phyloP scores from a whole-genome alignment of 2,888 invertebrate species.

The Boloria euphrosyne region DNA sequence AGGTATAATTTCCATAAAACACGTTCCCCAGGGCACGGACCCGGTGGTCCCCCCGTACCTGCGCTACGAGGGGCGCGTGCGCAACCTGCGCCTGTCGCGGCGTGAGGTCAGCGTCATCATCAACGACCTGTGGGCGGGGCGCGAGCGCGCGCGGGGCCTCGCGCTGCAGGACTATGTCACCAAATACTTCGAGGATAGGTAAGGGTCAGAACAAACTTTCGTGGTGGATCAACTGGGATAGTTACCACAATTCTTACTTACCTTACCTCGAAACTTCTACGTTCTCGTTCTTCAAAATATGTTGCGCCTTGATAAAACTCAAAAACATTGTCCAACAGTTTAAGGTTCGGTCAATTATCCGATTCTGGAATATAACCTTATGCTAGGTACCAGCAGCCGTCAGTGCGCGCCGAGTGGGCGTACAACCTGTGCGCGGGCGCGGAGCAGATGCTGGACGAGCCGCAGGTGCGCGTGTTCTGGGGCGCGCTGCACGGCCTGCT shows the following conservation, averaged over 20 bases:
- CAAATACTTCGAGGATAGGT: slow-evolving; percentile 75
- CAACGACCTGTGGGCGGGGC: slow-evolving; percentile 75
- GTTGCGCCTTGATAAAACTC: not conserved
- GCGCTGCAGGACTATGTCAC: slow-evolving; percentile 74
- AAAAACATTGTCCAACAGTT: too few relatives aligned
- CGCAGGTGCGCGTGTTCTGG: slow-evolving; percentile 74
- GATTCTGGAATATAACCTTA: too few relatives aligned
- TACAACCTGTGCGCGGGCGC: slow-evolving; percentile 77
- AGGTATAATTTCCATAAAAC: too few relatives aligned
- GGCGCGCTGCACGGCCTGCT: slow-evolving; percentile 68
- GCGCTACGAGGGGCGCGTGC: slow-evolving; percentile 69
- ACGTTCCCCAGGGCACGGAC: slow-evolving; percentile 61
- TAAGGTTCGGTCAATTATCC: too few relatives aligned
- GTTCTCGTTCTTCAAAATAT: too few relatives aligned
- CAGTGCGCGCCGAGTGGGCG: slow-evolving; percentile 78
- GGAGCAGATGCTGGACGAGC: slow-evolving; percentile 75
- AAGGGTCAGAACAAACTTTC: not conserved
- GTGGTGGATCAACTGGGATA: too few relatives aligned
- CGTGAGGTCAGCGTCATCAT: slow-evolving; percentile 75
- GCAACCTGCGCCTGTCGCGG: slow-evolving; percentile 75
- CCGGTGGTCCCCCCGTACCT: slow-evolving; percentile 71
- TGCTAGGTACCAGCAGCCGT: slow-evolving; percentile 69
- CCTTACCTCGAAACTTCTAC: too few relatives aligned
- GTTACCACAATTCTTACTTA: too few relatives aligned
- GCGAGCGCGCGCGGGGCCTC: slow-evolving; percentile 49